These are phyloP conservation scores for Oostethus manadensis DNA, from an alignment of 2,113 vertebrate genomes.

Conservation along the genomic window DNA sequence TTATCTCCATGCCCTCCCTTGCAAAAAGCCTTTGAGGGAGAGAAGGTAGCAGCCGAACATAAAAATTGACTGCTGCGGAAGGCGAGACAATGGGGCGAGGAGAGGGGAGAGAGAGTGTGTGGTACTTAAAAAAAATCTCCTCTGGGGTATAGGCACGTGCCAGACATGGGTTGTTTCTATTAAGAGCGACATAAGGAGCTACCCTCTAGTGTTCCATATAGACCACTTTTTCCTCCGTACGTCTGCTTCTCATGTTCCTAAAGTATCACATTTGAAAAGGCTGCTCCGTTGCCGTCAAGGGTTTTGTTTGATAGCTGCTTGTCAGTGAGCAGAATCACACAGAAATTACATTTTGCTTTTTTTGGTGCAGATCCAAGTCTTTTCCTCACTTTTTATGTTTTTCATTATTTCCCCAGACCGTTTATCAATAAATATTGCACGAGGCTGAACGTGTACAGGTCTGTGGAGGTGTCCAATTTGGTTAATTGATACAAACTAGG, in stretches of 20 bases:
- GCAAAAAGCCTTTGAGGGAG: slow-evolving; percentile 23
- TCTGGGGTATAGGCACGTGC: slow-evolving; percentile 31
- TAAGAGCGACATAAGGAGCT: slow-evolving; percentile 31
- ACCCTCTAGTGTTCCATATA: slow-evolving; percentile 28
- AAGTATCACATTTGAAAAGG: slow-evolving; percentile 12
- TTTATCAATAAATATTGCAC: too few relatives aligned
- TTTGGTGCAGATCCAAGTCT: not conserved
- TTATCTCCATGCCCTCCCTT: slow-evolving; percentile 28
- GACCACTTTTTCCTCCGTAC: slow-evolving; percentile 24
- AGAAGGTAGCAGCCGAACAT: slow-evolving; percentile 22
- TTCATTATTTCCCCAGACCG: not conserved
- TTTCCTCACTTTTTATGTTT: not conserved
- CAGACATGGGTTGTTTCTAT: slow-evolving; percentile 40
- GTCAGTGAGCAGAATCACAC: not conserved
- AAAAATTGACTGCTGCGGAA: slow-evolving; percentile 8
- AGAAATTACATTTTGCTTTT: not conserved
- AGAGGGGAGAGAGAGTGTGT: not conserved
- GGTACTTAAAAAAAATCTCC: slow-evolving; percentile 23
- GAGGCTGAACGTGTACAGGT: too few relatives aligned
- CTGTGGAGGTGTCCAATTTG: not conserved
- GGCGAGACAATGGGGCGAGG: slow-evolving; percentile 2
- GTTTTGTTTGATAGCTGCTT: too few relatives aligned
- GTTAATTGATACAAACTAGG: not conserved
- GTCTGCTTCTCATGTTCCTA: slow-evolving; percentile 14
- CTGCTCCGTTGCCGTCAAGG: too few relatives aligned